These are phyloP conservation scores for Enteromius viviparus DNA, from an alignment of 2,797 vertebrate species.

Conservation along the genomic window DNA sequence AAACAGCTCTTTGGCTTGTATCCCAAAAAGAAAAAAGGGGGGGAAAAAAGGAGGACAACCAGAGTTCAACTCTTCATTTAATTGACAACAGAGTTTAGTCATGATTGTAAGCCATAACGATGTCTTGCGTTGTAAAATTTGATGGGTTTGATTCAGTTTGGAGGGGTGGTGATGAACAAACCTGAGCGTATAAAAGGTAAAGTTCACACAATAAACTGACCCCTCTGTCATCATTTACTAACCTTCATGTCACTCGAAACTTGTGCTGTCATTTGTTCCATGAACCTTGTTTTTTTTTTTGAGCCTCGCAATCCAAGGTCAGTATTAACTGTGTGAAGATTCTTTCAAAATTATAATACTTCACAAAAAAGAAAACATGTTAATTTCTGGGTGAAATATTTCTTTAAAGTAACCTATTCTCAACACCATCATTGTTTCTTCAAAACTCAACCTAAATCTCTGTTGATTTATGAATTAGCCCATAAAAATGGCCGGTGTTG, in stretches of 20 bases:
- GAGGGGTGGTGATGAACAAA: neutral
- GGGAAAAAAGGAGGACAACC: constrained; percentile 61
- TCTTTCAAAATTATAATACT: neutral
- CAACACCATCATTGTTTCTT: constrained; percentile 62
- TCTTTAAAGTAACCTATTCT: constrained; percentile 66
- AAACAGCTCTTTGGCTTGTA: constrained; percentile 59
- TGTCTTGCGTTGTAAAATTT: neutral
- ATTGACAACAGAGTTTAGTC: neutral
- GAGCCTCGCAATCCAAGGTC: neutral
- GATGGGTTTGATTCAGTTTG: constrained; percentile 70
- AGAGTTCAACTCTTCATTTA: constrained; percentile 28
- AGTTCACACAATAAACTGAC: neutral
- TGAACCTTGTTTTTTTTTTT: no score
- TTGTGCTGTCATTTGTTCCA: neutral
- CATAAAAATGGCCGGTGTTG: constrained; percentile 52
- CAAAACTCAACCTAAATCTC: constrained; percentile 62
- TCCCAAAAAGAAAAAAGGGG: constrained; percentile 59
- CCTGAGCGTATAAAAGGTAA: neutral
- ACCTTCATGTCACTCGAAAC: neutral
- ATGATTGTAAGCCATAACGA: neutral
- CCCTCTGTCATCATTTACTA: neutral
- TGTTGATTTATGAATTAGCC: constrained; percentile 59
- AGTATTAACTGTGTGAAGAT: neutral
- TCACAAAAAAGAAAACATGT: neutral
- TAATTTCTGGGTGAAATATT: constrained; percentile 65